Base-by-base conservation (phyloP, 2,797 vertebrate species). In the Mycteria americana region DNA sequence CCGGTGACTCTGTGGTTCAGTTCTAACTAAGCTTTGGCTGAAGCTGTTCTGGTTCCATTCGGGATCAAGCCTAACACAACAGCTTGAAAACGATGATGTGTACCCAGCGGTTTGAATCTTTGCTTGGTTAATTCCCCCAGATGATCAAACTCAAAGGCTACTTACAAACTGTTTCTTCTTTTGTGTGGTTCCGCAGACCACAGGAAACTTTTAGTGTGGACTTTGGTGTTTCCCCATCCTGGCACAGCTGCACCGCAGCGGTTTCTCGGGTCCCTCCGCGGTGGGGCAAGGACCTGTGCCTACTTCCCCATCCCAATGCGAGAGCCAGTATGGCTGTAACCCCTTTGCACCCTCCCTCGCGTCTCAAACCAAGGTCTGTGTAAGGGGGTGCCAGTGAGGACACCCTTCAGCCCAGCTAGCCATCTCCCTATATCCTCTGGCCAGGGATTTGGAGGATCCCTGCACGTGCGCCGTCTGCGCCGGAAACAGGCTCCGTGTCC, bases 201-300 rank as follows among this genome's bases (percentile, higher is more conserved):
- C 13, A 46, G 35, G 60, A 82, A 82, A 35, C 13, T 28, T 59
- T 15, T 17, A 54, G 9, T 23, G 33, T 16, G 39, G 37, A 31
- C 0, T 18, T 39, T 7, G 33, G 31, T 92, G 30, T 54, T 90
- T 60, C 46, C 53, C 6, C 7, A 24, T 64, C 75, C 59, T 75
- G 67, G 27, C 60, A 28, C 46, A 64, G n/a, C 41, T 80, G 37
- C 33, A 23, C 39, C 0, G 0, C 0, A 1, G 39, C 2, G 16
- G 54, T 31, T 82, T 85, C 75, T 56, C 0, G 2, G 21, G 25
- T 76, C 30, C 12, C 33, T 78, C 27, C 3, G 6, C 0, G 4
- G 33, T 0, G 1, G 33, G 23, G 12, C 18, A 48, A 50, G 39
- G 30, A 81, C 27, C 33, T 57, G 8, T 25, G 31, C 37, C 68